phyloP scores from a whole-genome alignment of 1,140 invertebrate species.

The Lepeophtheirus salmonis region DNA sequence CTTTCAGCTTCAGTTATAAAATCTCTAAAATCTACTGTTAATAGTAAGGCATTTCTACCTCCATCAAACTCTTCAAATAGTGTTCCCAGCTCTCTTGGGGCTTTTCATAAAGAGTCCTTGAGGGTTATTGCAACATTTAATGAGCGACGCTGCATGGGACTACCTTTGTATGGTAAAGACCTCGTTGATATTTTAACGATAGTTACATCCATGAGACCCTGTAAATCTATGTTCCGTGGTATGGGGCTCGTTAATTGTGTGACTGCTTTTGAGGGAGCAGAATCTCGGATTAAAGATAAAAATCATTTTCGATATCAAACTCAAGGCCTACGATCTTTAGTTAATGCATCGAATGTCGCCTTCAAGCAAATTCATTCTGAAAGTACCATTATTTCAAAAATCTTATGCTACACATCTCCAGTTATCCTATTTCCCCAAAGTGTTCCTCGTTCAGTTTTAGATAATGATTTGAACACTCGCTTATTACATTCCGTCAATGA shows the following conservation, averaged over 20 bases:
- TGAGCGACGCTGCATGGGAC: slow-evolving; percentile 8
- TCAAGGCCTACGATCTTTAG: neutral
- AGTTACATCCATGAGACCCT: slow-evolving; percentile 1
- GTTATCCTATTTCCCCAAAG: neutral
- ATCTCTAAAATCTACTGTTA: neutral
- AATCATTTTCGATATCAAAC: neutral
- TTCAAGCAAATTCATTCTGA: slow-evolving; percentile 9
- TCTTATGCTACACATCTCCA: neutral
- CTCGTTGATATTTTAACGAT: slow-evolving; percentile 7
- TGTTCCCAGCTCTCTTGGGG: neutral
- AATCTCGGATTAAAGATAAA: neutral
- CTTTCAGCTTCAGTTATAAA: neutral
- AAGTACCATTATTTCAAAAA: neutral
- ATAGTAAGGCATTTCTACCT: neutral
- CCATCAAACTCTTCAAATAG: neutral
- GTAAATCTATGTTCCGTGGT: neutral
- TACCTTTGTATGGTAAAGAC: slow-evolving; percentile 12
- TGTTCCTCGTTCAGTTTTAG: neutral
- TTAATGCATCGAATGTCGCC: neutral
- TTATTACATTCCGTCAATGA: neutral
- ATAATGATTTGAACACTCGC: neutral
- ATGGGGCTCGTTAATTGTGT: slow-evolving; percentile 10
- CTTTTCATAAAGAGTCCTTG: slow-evolving; percentile 10
- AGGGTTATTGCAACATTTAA: slow-evolving; percentile 8
- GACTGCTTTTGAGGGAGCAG: neutral